Percentiles rank a stretch among this genome's conserved stretches.
Evolutionary conservation across 2,888 invertebrate genomes (phyloP).

Genomic region (Hermaeophaga mercurialis): DNA sequence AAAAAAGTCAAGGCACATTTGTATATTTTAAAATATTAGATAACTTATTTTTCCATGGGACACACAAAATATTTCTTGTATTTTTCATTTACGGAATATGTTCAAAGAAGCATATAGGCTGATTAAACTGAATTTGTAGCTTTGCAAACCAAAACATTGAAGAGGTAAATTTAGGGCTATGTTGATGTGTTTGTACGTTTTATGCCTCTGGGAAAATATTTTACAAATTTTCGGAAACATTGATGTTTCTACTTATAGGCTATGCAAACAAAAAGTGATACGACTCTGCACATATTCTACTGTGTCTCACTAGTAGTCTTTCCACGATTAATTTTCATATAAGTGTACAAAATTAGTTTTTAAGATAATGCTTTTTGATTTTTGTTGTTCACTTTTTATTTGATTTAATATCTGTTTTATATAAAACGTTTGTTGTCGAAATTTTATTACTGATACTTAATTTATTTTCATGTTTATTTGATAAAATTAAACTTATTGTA

Average conservation of each 20-base stretch:
- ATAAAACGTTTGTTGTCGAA: slow-evolving; percentile 6
- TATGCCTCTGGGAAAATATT: slow-evolving; percentile 18
- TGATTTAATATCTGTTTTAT: slow-evolving; percentile 1
- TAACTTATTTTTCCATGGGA: too few relatives aligned
- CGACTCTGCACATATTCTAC: slow-evolving; percentile 35
- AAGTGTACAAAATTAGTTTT: slow-evolving; percentile 41
- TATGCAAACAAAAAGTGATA: slow-evolving; percentile 19
- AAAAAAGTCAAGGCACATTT: too few relatives aligned
- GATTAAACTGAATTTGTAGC: too few relatives aligned
- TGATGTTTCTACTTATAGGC: slow-evolving; percentile 2
- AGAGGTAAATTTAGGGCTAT: too few relatives aligned
- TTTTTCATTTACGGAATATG: too few relatives aligned
- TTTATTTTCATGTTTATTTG: not conserved
- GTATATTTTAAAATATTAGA: too few relatives aligned
- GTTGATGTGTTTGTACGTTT: not conserved
- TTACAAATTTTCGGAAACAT: slow-evolving; percentile 12
- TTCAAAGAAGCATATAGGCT: too few relatives aligned
- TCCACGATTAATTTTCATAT: slow-evolving; percentile 35
- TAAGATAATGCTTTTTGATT: slow-evolving; percentile 29
- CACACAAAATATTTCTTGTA: too few relatives aligned
- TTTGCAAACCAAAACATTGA: too few relatives aligned
- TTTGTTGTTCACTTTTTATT: too few relatives aligned
- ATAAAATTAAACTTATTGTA: slow-evolving; percentile 14
- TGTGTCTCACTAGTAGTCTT: slow-evolving; percentile 38
- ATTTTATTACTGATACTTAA: slow-evolving; percentile 11